phyloP scores from a whole-genome alignment of 2,797 vertebrate genomes.

The Squalus acanthias region DNA sequence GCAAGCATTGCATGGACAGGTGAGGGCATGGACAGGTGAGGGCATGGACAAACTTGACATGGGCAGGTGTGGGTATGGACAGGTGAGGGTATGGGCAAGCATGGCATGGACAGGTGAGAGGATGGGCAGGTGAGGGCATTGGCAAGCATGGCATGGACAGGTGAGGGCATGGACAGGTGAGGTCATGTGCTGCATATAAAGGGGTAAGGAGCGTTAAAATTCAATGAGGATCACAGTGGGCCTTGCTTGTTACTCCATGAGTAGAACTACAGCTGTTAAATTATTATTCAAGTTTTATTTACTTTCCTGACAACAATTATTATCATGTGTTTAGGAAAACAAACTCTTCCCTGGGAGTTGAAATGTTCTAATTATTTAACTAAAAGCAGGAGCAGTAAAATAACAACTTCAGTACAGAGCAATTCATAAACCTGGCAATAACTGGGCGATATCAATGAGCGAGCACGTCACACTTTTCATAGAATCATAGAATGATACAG shows the following conservation, averaged over 20 bases:
- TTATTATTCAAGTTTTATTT: neutral
- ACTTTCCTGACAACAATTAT: neutral
- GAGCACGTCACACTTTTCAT: neutral
- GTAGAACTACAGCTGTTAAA: neutral
- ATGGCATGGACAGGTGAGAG: neutral
- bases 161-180: neutral
- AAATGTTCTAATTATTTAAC: constrained; percentile 22
- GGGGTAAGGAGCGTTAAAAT: too few species aligned
- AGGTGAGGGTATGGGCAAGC: neutral
- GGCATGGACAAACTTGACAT: too few species aligned
- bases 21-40: neutral
- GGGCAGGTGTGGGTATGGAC: too few species aligned
- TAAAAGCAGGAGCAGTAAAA: neutral
- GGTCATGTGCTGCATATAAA: neutral
- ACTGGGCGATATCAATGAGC: neutral
- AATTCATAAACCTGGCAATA: neutral
- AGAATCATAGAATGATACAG: neutral
- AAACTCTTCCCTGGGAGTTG: neutral
- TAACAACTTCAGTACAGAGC: neutral
- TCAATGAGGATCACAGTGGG: neutral
- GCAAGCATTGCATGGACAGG: neutral
- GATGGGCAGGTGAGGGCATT: neutral
- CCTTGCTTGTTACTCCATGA: neutral
- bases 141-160: neutral
- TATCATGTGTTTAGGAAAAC: neutral